Conservation (phyloP, 2,113 vertebrate species). For the Gobio gobio region DNA sequence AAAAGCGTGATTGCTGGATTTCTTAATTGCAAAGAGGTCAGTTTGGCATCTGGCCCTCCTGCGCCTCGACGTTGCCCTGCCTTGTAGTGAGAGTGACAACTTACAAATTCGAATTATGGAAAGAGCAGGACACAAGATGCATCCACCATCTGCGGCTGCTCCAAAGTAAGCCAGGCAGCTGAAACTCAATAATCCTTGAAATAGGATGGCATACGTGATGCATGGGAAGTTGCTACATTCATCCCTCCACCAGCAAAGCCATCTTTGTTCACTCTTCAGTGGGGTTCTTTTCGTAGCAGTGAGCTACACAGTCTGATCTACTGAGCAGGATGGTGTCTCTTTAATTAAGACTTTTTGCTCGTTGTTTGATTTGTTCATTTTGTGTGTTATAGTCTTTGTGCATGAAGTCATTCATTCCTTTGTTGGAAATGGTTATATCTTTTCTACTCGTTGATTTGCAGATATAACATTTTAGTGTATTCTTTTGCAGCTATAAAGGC, state of each 20-base stretch:
- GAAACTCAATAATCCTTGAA: conserved; percentile 6
- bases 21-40: conserved; percentile 81
- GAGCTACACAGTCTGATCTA: conserved; percentile 46
- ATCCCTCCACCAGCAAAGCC: conserved; percentile 25
- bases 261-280: conserved; percentile 40
- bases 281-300: conserved; percentile 1
- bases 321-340: conserved; percentile 57
- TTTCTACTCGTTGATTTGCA: conserved; percentile 61
- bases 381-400: conserved; percentile 76
- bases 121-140: conserved; percentile 39
- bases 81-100: conserved; percentile 4
- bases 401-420: conserved; percentile 79
- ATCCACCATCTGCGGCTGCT: conserved; percentile 38
- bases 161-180: not conserved
- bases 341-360: conserved; percentile 53
- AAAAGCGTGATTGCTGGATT: conserved; percentile 65
- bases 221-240: conserved; percentile 5
- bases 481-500: conserved; percentile 47
- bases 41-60: conserved; percentile 54
- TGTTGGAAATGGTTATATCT: conserved; percentile 63
- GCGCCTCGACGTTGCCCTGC: conserved; percentile 73
- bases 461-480: conserved; percentile 59
- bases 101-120: conserved; percentile 33
- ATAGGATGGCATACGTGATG: not conserved
- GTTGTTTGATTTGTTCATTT: conserved; percentile 60